Conservation (phyloP, 2,113 vertebrate species). For the Quiscalus mexicanus region DNA sequence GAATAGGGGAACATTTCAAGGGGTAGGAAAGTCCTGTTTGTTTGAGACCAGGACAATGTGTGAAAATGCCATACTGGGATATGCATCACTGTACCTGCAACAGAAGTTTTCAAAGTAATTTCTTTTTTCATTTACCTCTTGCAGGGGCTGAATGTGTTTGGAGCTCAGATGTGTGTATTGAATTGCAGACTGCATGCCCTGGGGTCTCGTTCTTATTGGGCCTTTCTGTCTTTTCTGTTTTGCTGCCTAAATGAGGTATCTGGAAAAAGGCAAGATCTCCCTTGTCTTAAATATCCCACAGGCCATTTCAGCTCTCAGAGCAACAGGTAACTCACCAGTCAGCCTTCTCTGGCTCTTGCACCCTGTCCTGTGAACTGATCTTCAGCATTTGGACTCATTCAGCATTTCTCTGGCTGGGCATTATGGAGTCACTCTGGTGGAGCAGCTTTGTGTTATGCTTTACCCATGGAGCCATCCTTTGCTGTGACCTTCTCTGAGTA, state of each 20-base stretch:
- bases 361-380: conserved; percentile 20
- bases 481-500: conserved; percentile 33
- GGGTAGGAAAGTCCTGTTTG: neutral
- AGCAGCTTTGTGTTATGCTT: conserved; percentile 74
- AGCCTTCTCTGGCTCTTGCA: conserved; percentile 50
- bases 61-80: neutral
- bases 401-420: conserved; percentile 74
- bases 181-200: conserved; percentile 68
- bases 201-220: conserved; percentile 75
- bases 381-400: conserved; percentile 66
- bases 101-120: conserved; percentile 62
- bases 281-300: conserved; percentile 76
- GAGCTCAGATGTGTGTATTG: conserved; percentile 74
- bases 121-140: conserved; percentile 78
- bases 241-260: conserved; percentile 81
- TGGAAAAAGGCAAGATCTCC: conserved; percentile 80
- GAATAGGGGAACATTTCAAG: neutral
- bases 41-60: neutral
- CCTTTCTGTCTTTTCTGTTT: conserved; percentile 80
- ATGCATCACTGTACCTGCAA: neutral
- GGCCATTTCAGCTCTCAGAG: conserved; percentile 79
- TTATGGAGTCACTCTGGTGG: neutral
- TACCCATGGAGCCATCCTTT: conserved; percentile 69
- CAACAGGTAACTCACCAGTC: conserved; percentile 77
- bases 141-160: conserved; percentile 77